phyloP scores from a whole-genome alignment of 23 tunicate species.

The Diplosoma virens region DNA sequence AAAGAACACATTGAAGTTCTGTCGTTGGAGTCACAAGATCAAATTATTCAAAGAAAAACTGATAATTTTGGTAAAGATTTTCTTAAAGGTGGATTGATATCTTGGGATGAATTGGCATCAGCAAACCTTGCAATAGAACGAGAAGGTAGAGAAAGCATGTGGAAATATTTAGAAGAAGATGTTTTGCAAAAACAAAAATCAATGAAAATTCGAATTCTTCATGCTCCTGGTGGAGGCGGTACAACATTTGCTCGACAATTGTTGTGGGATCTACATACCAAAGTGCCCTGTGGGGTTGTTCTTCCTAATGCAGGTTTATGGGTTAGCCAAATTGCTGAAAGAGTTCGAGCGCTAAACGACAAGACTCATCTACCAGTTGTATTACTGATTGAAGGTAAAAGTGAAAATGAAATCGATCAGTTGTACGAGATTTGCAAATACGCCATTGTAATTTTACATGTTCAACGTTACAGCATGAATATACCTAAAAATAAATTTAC shows the following conservation, averaged over 20 bases:
- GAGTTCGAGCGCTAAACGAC: slow-evolving; percentile 25
- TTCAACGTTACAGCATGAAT: slow-evolving; percentile 29
- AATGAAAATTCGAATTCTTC: slow-evolving; percentile 23
- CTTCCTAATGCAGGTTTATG: slow-evolving; percentile 14
- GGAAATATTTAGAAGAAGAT: neutral
- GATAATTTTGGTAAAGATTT: slow-evolving; percentile 49
- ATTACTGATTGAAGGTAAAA: slow-evolving; percentile 52
- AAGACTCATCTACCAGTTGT: slow-evolving; percentile 52
- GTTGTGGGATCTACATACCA: slow-evolving; percentile 46
- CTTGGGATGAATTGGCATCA: slow-evolving; percentile 38
- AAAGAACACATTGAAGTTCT: slow-evolving; percentile 14
- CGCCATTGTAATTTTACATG: slow-evolving; percentile 56
- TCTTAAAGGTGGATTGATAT: slow-evolving; percentile 36
- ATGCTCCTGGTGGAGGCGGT: slow-evolving; percentile 74
- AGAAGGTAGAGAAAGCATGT: neutral
- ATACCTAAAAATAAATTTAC: neutral
- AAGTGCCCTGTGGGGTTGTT: slow-evolving; percentile 50
- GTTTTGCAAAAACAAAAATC: slow-evolving; percentile 12
- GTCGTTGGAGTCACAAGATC: neutral
- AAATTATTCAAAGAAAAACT: neutral
- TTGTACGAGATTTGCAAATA: slow-evolving; percentile 29
- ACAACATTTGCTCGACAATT: slow-evolving; percentile 64
- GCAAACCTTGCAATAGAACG: slow-evolving; percentile 30
- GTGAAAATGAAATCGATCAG: slow-evolving; percentile 37
- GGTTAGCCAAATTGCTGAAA: slow-evolving; percentile 19